Percentiles rank a stretch among this genome's conserved stretches.
Conservation (phyloP, 2,113 vertebrate species). For the Eleginops maclovinus region DNA sequence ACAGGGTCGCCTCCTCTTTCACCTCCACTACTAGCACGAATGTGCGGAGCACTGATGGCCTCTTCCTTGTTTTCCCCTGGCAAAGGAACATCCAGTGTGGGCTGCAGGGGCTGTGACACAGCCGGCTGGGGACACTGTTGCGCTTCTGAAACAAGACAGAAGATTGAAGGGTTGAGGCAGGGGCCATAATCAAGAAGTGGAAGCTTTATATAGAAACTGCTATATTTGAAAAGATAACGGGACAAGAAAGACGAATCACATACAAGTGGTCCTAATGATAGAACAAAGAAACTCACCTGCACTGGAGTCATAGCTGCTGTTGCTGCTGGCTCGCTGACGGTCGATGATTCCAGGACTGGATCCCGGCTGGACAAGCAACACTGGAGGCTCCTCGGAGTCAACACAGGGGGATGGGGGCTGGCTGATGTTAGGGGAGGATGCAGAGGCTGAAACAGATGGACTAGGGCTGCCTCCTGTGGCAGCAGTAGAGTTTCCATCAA, state of each 20-base stretch:
- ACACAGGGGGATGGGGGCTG: constrained; percentile 84
- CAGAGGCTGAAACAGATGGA: constrained; percentile 80
- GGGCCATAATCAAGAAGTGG: background rate
- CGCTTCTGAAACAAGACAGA: constrained; percentile 73
- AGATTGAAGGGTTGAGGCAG: background rate
- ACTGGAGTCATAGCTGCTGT: constrained; percentile 87
- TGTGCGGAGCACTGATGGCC: constrained; percentile 60
- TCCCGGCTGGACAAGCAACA: constrained; percentile 56
- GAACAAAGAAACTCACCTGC: constrained; percentile 77
- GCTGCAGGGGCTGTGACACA: constrained; percentile 71
- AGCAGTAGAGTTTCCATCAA: constrained; percentile 68
- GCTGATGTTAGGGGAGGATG: constrained; percentile 81
- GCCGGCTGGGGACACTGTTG: constrained; percentile 80
- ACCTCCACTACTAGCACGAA: constrained; percentile 71
- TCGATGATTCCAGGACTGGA: constrained; percentile 68
- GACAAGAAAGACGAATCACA: background rate
- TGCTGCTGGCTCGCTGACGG: constrained; percentile 83
- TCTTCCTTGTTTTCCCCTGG: constrained; percentile 85
- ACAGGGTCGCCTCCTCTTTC: constrained; percentile 73
- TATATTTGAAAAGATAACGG: background rate
- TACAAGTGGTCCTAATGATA: background rate
- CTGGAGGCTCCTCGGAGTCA: constrained; percentile 80
- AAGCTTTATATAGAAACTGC: background rate
- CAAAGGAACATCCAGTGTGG: constrained; percentile 74
- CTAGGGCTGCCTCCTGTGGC: constrained; percentile 73